Base-by-base conservation (phyloP, 2,888 invertebrate genomes). In the Tiphia femorata region DNA sequence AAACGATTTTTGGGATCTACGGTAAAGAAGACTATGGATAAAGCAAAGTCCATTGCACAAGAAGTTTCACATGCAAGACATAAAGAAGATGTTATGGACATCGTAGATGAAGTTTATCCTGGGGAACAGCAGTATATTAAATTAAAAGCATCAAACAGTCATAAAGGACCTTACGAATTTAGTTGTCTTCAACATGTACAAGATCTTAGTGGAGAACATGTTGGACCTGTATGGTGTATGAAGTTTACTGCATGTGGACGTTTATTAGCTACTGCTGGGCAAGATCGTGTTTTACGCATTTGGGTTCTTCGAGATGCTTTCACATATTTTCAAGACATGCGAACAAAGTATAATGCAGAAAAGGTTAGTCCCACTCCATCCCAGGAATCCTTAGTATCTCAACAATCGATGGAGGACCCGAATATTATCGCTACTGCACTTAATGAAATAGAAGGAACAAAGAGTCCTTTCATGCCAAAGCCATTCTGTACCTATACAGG, bases 211-310 rank as follows among this genome's bases (percentile, higher is more conserved):
- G 91, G 91, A 1, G 94, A 92, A 53, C 96, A 97, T 83, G 89
- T 90, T 8, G 96, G 97, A 40, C 96, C 98, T 1, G 95, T 99
- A 70, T 99, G 98, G 98, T 97, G 97, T 79, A 97, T 98, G 93
- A 97, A 97, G 85, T 98, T 98, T 84, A 97, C 97, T 51, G 93
- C 92, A 52, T 98, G 98, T 85, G 98, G 98, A 0, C 88, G 97
- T 10, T 86, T 99, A 60, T 85, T 99, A 74, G 98, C 98, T 20
- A 98, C 98, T 0, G 98, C 98, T 49, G 98, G 98, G 0, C 97
- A 98, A 86, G 98, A 99, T 86, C 91, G 93, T 70, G 90, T 97
- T 62, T 86, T 99, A 55, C 87, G 98, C 38, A 93, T 99, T 64
- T 99, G 98, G 98, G 96, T 98, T 49, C 87, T 97, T 0, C 88